Percentiles rank a stretch among this genome's conserved stretches.
Evolutionary conservation across 2,113 vertebrate genomes (phyloP).

Genomic region (Psilopogon haemacephalus): DNA sequence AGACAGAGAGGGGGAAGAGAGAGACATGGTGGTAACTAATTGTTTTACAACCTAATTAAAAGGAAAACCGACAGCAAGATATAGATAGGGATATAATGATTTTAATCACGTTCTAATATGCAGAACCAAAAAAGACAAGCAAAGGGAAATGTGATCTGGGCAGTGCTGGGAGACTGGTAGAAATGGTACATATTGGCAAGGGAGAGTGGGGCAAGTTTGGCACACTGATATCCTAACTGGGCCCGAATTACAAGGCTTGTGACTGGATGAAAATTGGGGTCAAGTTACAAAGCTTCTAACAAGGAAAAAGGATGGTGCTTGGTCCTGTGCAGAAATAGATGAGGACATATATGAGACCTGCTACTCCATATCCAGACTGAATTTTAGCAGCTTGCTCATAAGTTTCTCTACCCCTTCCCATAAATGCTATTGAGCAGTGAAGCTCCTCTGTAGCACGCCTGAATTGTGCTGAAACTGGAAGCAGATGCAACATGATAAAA

Average conservation of each 20-base stretch:
- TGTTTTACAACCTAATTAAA: slow-evolving; percentile 84
- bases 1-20: slow-evolving; percentile 27
- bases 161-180: accelerated
- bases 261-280: not conserved
- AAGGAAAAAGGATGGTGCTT: not conserved
- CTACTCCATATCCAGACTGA: not conserved
- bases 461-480: not conserved
- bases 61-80: slow-evolving; percentile 73
- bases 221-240: not conserved
- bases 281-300: not conserved
- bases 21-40: slow-evolving; percentile 77
- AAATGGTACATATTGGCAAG: not conserved
- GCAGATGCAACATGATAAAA: slow-evolving; percentile 1
- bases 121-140: not conserved
- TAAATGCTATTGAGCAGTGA: not conserved
- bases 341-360: not conserved
- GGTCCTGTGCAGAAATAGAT: not conserved
- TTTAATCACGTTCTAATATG: slow-evolving; percentile 59
- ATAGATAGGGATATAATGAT: slow-evolving; percentile 72
- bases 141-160: not conserved
- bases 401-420: not conserved
- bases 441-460: not conserved
- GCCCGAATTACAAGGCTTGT: not conserved
- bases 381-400: not conserved
- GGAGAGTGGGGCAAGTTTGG: accelerated